Evolutionary conservation across 2,113 vertebrate genomes (phyloP), one percentile per base, ranked within the genome.

Genomic region (Pseudopipra pipra): DNA sequence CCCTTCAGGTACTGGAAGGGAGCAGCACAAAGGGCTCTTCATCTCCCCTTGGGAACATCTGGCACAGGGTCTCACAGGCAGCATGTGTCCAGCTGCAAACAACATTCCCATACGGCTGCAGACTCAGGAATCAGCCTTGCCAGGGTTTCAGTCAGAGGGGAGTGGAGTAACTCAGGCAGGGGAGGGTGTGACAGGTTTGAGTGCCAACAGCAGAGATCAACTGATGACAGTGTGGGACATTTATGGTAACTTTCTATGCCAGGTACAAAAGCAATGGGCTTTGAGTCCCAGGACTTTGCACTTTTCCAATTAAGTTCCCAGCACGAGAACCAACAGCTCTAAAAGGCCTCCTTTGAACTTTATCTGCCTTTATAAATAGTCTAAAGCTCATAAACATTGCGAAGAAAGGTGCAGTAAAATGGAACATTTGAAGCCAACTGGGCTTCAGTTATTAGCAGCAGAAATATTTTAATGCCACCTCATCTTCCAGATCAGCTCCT

Each of bases 151-250:
- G 23, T 21, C 4, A 5, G 14, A n/a, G 71, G 14, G 21, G 41
- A 41, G 9, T 3, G 28, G 8, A 49, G 37, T 21, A 2, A 1
- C 3, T 12, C 16, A 6, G 3, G 44, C 56, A 47, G 52, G 30
- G 41, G 20, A 78, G 41, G 35, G 1, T 11, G 54, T 2, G 27
- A 12, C 12, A 28, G 46, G 25, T 25, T 30, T 12, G 66, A n/a
- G 4, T 12, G 30, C 35, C 46, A 15, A 11, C 37, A 12, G 39
- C 30, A 21, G 19, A 47, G 54, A 31, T 20, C 25, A 8, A 2
- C 8, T 33, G 55, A 28, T 1, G 2, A 30, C 1, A 2, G 18
- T 0, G 1, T 14, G 24, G 21, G 44, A 44, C 52, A 2, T 16
- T 14, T 6, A 13, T 2, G 28, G 7, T 8, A 2, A 12, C 14